Evolutionary conservation across 2,113 vertebrate species (phyloP), one percentile per base, ranked within the genome.

Genomic region (Cichladusa arquata): DNA sequence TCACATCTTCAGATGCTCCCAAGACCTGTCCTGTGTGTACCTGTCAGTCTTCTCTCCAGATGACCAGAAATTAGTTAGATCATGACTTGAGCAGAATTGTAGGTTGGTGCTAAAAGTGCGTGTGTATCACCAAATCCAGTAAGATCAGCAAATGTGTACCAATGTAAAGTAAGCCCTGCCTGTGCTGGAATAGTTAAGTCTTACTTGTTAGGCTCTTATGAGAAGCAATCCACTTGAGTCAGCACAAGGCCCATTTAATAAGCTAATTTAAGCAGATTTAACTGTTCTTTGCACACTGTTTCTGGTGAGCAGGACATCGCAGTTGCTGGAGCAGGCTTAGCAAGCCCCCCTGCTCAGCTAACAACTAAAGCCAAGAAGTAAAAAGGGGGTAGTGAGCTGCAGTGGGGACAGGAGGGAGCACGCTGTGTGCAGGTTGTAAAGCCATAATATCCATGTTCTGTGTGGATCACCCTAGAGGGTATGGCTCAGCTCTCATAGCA

Each of bases 401-500:
- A 12, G 8, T 22, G 14, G 70, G 57, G 82, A 23, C 48, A 38
- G 19, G 23, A 67, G n/a, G 48, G 57, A 60, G 57, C 44, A 5
- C 0, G 0, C 26, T 67, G 65, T 81, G 70, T 56, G 11, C 42
- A 62, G 67, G 22, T 3, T 81, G 33, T 64, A 56, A 92, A 67
- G 66, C 70, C 40, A 1, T 22, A 40, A 24, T 79, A 71, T 2
- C 61, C 1, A 0, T 24, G 8, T 76, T 57, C 61, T 34, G 17
- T 56, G 47, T 19, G 56, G 31, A 36, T 87, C 56, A 29, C 25
- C 19, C 33, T 6, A 0, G 12, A 83, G 65, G 51, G 11, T n/a
- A 61, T 0, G 1, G 77, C 61, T 83, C 45, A 22, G 58, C 45
- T 73, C 50, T 81, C 50, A 9, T 6, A 36, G 58, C 40, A 69